Conservation (phyloP, 2,888 invertebrate genomes). For the Cerastis leucographa region DNA sequence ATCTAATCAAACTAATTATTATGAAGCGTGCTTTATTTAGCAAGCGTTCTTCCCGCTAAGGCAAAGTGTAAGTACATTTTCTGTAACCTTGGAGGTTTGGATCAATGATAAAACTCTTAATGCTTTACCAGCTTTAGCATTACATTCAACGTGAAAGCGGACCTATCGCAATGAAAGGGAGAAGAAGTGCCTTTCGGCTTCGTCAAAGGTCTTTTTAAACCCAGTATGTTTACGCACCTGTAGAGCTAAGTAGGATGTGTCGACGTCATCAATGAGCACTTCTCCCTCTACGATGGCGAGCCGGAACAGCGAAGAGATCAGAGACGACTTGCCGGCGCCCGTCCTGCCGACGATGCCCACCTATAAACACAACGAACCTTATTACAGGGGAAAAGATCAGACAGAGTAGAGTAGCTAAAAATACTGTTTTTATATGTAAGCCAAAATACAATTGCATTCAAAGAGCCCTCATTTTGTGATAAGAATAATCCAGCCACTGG, state of each 20-base stretch:
- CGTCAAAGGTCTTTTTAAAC: background rate
- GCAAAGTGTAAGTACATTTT: too few species aligned
- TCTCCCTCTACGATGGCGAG: constrained; percentile 93
- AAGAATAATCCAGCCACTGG: background rate
- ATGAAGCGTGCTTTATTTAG: background rate
- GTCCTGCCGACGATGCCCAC: constrained; percentile 96
- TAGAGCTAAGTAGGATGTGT: constrained; percentile 82
- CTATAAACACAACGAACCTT: constrained; percentile 82
- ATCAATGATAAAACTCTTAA: background rate
- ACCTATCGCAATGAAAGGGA: background rate
- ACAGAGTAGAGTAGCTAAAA: background rate
- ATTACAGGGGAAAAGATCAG: background rate
- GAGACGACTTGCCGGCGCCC: constrained; percentile 95
- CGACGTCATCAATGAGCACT: constrained; percentile 93
- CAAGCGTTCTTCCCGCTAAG: too few species aligned
- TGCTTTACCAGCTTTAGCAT: too few species aligned
- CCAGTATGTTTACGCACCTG: constrained; percentile 70
- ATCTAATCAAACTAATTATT: background rate
- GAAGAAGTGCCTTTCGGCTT: background rate
- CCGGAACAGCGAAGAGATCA: constrained; percentile 95
- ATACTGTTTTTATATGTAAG: background rate
- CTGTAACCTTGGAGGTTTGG: background rate
- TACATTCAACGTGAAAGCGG: too few species aligned
- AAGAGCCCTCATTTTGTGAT: background rate
- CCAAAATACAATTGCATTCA: background rate